These are phyloP conservation scores for Lasioglossum lativentre DNA, from an alignment of 2,888 invertebrate genomes.

Conservation along the genomic window DNA sequence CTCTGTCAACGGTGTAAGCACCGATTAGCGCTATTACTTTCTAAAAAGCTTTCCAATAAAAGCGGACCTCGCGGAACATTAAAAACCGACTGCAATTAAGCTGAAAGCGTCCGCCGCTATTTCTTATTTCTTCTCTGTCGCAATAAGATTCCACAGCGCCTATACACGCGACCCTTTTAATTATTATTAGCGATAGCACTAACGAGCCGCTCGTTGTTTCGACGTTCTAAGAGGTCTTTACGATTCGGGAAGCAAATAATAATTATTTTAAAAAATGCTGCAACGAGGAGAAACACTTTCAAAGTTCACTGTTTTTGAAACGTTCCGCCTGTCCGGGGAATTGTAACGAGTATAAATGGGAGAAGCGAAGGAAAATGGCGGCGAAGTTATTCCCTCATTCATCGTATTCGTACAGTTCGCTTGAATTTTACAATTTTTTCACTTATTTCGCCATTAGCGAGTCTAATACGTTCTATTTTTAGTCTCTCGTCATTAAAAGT, in stretches of 20 bases:
- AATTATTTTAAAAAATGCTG: neutral
- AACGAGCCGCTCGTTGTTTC: neutral
- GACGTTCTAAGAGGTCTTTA: neutral
- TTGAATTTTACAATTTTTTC: too few species aligned
- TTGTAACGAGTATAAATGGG: neutral
- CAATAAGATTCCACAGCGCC: neutral
- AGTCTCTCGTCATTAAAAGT: too few species aligned
- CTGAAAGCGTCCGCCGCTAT: constrained; percentile 28
- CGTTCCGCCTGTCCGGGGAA: neutral
- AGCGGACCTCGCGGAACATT: neutral
- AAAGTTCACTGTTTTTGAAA: neutral
- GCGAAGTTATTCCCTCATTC: too few species aligned
- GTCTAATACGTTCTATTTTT: too few species aligned
- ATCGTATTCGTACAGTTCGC: neutral
- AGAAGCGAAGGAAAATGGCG: too few species aligned
- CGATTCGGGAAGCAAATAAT: neutral
- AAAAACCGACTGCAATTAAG: constrained; percentile 39
- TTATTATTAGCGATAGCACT: neutral
- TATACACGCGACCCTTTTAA: neutral
- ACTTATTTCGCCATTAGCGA: too few species aligned
- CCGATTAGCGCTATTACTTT: neutral
- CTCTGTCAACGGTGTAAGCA: neutral
- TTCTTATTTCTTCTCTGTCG: constrained; percentile 6
- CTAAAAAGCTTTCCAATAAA: constrained; percentile 19
- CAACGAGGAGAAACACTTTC: neutral